phyloP scores from a whole-genome alignment of 2,113 vertebrate species.

The Xyrauchen texanus region DNA sequence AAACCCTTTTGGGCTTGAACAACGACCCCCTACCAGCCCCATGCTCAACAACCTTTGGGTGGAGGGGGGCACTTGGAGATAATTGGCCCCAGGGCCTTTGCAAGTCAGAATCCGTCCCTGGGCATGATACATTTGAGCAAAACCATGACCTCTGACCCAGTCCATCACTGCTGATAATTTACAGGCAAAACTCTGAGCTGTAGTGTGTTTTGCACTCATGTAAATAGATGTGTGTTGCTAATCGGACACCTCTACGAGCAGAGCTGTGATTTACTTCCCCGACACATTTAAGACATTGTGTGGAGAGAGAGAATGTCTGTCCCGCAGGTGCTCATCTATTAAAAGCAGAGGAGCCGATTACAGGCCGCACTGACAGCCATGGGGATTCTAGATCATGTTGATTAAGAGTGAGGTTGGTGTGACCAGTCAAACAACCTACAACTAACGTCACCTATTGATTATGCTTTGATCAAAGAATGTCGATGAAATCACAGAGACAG shows the following conservation, averaged over 20 bases:
- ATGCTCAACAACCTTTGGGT: too few species aligned
- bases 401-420: not conserved
- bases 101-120: not conserved
- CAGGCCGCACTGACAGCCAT: not conserved
- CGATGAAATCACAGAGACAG: slow-evolving; percentile 32
- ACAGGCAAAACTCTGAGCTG: slow-evolving; percentile 63
- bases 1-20: too few species aligned
- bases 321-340: slow-evolving; percentile 30
- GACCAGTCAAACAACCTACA: slow-evolving; percentile 3
- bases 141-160: not conserved
- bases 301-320: slow-evolving; percentile 46
- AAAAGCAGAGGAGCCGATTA: slow-evolving; percentile 4
- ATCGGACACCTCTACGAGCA: slow-evolving; percentile 50
- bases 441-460: slow-evolving; percentile 19
- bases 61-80: too few species aligned
- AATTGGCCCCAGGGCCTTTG: too few species aligned
- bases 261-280: slow-evolving; percentile 59
- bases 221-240: slow-evolving; percentile 62
- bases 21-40: too few species aligned
- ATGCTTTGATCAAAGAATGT: slow-evolving; percentile 24
- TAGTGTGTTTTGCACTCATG: slow-evolving; percentile 52
- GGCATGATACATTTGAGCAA: not conserved
- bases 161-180: slow-evolving; percentile 61
- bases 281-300: slow-evolving; percentile 60
- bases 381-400: not conserved